Conservation (phyloP, 2,797 vertebrate species). For the Ctenopoma multispine region DNA sequence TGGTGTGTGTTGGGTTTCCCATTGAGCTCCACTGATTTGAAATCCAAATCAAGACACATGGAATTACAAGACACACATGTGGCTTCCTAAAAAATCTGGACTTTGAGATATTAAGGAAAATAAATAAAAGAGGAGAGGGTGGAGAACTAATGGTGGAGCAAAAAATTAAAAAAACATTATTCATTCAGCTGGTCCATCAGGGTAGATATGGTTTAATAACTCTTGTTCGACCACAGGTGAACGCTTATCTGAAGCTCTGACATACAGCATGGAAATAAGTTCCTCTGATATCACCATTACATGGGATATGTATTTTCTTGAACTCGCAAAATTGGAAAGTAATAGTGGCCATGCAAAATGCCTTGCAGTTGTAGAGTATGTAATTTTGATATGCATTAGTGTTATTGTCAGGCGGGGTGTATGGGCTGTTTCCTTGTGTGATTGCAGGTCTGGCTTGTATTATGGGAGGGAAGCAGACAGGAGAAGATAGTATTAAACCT, state of each 20-base stretch:
- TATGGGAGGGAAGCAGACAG: conserved; percentile 93
- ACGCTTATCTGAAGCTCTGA: conserved; percentile 73
- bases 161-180: conserved; percentile 52
- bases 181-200: conserved; percentile 57
- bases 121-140: conserved; percentile 44
- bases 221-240: conserved; percentile 73
- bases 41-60: conserved; percentile 69
- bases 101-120: conserved; percentile 58
- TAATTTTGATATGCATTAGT: conserved; percentile 90
- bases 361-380: conserved; percentile 78
- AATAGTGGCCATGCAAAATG: conserved; percentile 76
- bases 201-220: conserved; percentile 76
- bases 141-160: conserved; percentile 51
- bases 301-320: conserved; percentile 77
- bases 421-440: conserved; percentile 82
- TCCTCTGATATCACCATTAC: conserved; percentile 79
- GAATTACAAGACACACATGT: conserved; percentile 56
- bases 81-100: conserved; percentile 28
- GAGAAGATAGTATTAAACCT: conserved; percentile 97
- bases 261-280: conserved; percentile 73
- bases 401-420: conserved; percentile 86
- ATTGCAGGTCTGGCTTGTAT: conserved; percentile 91
- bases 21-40: conserved; percentile 66
- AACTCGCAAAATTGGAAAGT: conserved; percentile 81
- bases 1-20: conserved; percentile 45